These are phyloP conservation scores for Chiloscyllium plagiosum DNA, from an alignment of 2,113 vertebrate genomes.

Conservation along the genomic window DNA sequence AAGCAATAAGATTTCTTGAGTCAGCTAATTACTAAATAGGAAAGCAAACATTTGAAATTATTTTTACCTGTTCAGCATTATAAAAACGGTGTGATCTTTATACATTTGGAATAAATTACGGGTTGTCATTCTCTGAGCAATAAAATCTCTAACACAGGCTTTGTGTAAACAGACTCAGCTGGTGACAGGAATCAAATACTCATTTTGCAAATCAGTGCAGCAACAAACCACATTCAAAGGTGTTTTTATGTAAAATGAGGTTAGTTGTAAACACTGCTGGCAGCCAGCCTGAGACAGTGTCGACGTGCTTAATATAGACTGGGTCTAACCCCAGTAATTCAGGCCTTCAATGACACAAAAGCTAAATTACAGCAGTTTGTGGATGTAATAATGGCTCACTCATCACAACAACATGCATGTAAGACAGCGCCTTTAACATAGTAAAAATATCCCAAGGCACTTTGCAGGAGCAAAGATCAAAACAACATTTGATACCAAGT, in stretches of 20 bases:
- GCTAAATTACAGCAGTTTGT: not conserved
- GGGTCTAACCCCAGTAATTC: not conserved
- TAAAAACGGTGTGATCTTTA: not conserved
- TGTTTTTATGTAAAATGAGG: not conserved
- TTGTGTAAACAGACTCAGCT: not conserved
- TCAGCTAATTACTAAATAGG: not conserved
- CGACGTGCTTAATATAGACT: not conserved
- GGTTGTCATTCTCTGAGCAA: constrained; percentile 21
- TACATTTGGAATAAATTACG: constrained; percentile 20
- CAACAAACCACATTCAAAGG: not conserved
- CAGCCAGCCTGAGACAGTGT: not conserved
- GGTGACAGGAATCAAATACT: constrained; percentile 29
- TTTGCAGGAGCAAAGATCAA: not conserved
- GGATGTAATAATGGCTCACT: not conserved
- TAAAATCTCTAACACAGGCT: constrained; percentile 8
- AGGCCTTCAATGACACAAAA: not conserved
- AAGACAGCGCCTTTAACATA: not conserved
- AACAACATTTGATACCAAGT: not conserved
- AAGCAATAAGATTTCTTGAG: not conserved
- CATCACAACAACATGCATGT: not conserved
- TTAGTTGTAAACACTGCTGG: constrained; percentile 4
- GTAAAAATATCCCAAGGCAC: not conserved
- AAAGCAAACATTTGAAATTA: not conserved
- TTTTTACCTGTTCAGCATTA: not conserved
- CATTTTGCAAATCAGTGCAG: constrained; percentile 2